These are phyloP conservation scores for Callinectes sapidus DNA, from an alignment of 2,888 invertebrate genomes.

Conservation along the genomic window DNA sequence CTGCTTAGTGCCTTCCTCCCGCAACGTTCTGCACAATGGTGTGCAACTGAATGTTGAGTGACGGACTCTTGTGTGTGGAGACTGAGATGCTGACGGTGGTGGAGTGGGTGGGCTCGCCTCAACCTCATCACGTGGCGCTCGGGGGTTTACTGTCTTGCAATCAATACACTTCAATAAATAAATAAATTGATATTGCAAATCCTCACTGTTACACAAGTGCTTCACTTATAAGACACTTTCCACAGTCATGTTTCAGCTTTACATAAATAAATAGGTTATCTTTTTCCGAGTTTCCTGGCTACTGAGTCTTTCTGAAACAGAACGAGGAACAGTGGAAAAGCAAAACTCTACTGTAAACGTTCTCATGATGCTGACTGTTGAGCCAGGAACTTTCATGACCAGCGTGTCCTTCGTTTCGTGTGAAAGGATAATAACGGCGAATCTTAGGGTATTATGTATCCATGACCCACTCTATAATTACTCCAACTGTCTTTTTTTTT, in stretches of 20 bases:
- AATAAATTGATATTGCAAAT: neutral
- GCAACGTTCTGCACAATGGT: neutral
- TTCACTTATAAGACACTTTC: neutral
- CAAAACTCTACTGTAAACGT: neutral
- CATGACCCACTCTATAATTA: no score
- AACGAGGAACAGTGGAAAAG: neutral
- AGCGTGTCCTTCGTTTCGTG: no score
- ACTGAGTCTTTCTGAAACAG: conserved; percentile 4
- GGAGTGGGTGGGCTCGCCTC: no score
- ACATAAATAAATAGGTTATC: neutral
- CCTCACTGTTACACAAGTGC: neutral
- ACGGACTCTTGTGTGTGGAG: no score
- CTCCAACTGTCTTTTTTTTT: no score
- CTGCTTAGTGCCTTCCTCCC: neutral
- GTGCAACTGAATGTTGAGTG: no score
- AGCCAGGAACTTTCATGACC: no score
- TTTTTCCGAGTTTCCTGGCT: neutral
- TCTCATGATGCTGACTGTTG: neutral
- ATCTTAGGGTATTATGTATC: no score
- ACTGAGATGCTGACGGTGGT: no score
- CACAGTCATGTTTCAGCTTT: neutral
- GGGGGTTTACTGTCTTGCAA: neutral
- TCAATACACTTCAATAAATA: neutral
- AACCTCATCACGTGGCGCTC: neutral
- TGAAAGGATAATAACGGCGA: no score